phyloP scores from a whole-genome alignment of 1,140 invertebrate species.

The Dreissena rostriformis region DNA sequence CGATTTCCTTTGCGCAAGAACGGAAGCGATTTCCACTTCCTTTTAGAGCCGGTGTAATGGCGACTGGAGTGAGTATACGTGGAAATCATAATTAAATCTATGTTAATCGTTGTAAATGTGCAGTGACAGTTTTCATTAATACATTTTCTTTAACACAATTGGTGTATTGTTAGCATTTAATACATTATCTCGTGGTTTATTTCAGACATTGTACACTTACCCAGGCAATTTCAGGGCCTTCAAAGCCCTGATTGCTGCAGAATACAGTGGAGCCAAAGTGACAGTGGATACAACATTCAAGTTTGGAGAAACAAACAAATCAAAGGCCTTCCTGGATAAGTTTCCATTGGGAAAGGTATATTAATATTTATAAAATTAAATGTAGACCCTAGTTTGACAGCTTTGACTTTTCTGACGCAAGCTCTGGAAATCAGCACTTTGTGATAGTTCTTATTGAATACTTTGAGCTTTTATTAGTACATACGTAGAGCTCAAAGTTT shows the following conservation, averaged over 20 bases:
- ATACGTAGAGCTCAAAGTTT: no score
- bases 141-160: no score
- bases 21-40: conserved; percentile 68
- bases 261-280: conserved; percentile 95
- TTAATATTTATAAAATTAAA: no score
- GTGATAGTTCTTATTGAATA: no score
- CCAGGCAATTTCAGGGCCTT: conserved; percentile 95
- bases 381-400: no score
- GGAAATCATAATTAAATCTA: conserved; percentile 16
- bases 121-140: neutral
- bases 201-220: conserved; percentile 97
- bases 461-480: no score
- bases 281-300: conserved; percentile 91
- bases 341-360: conserved; percentile 96
- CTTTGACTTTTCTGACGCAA: no score
- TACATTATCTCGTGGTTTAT: conserved; percentile 78
- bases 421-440: no score
- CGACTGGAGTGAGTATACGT: conserved; percentile 83
- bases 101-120: neutral
- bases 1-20: conserved; percentile 53
- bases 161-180: neutral
- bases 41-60: conserved; percentile 81
- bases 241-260: conserved; percentile 96
- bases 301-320: conserved; percentile 96
- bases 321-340: conserved; percentile 92